These are phyloP conservation scores for Helostoma temminkii DNA, from an alignment of 2,797 vertebrate genomes.

Conservation along the genomic window DNA sequence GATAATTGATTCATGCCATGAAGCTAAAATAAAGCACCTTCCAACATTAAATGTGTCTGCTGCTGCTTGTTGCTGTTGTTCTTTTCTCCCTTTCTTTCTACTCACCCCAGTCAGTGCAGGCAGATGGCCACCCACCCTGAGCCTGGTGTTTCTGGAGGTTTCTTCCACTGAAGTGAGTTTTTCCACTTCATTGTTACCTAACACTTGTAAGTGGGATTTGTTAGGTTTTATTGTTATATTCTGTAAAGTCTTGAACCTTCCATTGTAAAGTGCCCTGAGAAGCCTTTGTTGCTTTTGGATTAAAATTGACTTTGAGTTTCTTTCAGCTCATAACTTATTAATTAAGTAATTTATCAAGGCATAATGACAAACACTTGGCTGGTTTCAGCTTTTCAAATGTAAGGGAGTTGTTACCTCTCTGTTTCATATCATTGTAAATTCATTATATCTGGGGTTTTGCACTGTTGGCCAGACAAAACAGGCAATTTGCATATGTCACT, in stretches of 20 bases:
- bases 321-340: not conserved
- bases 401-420: not conserved
- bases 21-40: not conserved
- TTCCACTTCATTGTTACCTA: too few relatives aligned
- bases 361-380: constrained; percentile 9
- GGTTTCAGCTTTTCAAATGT: not conserved
- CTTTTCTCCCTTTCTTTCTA: too few relatives aligned
- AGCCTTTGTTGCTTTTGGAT: too few relatives aligned
- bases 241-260: too few relatives aligned
- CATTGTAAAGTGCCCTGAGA: too few relatives aligned
- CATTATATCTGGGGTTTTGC: constrained; percentile 6
- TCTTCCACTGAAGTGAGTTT: too few relatives aligned
- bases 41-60: not conserved
- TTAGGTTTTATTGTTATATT: too few relatives aligned
- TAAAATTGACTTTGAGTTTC: not conserved
- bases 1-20: not conserved
- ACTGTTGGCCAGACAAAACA: not conserved
- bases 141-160: too few relatives aligned
- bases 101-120: too few relatives aligned
- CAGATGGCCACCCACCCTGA: too few relatives aligned
- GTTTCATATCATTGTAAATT: constrained; percentile 7
- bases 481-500: constrained; percentile 6
- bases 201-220: too few relatives aligned
- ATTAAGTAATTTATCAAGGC: constrained; percentile 1
- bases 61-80: too few relatives aligned